phyloP scores from a whole-genome alignment of 2,113 vertebrate genomes.

The Leptobrachium leishanense region DNA sequence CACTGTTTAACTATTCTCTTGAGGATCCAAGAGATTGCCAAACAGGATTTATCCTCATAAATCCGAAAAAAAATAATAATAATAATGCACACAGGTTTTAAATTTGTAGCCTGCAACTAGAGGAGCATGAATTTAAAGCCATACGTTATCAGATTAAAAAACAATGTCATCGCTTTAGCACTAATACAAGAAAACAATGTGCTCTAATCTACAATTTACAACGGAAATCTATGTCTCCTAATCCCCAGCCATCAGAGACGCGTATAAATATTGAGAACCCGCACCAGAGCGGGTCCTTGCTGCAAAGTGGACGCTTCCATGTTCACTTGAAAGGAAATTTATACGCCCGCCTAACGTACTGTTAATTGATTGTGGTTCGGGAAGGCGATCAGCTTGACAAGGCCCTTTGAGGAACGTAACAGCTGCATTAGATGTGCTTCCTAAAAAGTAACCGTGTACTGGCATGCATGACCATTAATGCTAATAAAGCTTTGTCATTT shows the following conservation, averaged over 20 bases:
- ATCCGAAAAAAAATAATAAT: constrained; percentile 75
- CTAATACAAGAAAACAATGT: constrained; percentile 61
- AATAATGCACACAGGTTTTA: constrained; percentile 74
- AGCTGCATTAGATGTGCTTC: background rate
- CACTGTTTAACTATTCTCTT: constrained; percentile 99
- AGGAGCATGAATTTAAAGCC: constrained; percentile 90
- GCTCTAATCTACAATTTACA: constrained; percentile 62
- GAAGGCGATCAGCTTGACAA: background rate
- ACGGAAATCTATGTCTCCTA: constrained; percentile 53
- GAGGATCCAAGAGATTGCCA: constrained; percentile 95
- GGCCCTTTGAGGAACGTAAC: background rate
- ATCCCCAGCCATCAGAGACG: constrained; percentile 14
- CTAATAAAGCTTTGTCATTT: background rate
- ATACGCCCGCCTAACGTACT: background rate
- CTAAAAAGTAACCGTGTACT: background rate
- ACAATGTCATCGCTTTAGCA: constrained; percentile 86
- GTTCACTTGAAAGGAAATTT: background rate
- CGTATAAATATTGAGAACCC: background rate
- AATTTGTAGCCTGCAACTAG: constrained; percentile 90
- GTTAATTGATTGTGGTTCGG: background rate
- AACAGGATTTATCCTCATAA: constrained; percentile 96
- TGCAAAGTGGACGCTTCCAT: background rate
- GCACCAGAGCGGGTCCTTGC: background rate
- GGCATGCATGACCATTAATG: background rate
- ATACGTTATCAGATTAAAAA: constrained; percentile 98